Conservation (phyloP, 2,797 vertebrate species). For the Enteromius unitaeniatus region DNA sequence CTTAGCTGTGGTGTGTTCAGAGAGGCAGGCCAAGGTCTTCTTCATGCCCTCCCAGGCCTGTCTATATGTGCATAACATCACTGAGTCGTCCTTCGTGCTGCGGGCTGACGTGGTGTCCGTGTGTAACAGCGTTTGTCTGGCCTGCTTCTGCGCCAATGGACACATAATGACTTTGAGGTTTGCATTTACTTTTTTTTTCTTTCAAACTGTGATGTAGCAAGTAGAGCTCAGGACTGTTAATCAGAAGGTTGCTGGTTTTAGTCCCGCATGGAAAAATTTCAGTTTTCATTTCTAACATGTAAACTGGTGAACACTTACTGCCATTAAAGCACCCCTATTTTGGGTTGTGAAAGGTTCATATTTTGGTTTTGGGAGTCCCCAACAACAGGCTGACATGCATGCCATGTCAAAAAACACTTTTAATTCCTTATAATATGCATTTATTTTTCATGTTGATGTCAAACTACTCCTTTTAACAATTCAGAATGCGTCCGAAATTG, state of each 20-base stretch:
- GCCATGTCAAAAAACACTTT: too few relatives aligned
- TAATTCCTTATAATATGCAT: too few relatives aligned
- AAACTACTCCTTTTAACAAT: too few relatives aligned
- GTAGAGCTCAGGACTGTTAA: neutral
- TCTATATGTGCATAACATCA: conserved; percentile 97
- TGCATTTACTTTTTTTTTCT: neutral
- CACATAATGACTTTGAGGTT: conserved; percentile 98
- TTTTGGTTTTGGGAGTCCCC: too few relatives aligned
- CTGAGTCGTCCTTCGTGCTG: conserved; percentile 95
- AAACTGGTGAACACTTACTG: too few relatives aligned
- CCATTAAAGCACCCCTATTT: neutral
- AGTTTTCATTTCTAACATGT: neutral
- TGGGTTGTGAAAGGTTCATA: too few relatives aligned
- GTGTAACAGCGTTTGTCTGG: conserved; percentile 91
- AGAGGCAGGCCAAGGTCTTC: conserved; percentile 98
- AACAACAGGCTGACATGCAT: too few relatives aligned
- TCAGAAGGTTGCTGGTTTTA: neutral
- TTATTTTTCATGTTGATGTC: too few relatives aligned
- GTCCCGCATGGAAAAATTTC: neutral
- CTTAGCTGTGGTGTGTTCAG: conserved; percentile 93
- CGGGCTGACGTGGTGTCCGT: conserved; percentile 90
- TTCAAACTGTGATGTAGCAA: neutral
- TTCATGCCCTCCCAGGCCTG: conserved; percentile 95
- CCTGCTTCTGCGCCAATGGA: conserved; percentile 97
- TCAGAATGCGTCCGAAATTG: too few relatives aligned